Evolutionary conservation across 2,888 invertebrate genomes (phyloP), one percentile per base, ranked within the genome.

Genomic region (Xestoiulus laeticollis): DNA sequence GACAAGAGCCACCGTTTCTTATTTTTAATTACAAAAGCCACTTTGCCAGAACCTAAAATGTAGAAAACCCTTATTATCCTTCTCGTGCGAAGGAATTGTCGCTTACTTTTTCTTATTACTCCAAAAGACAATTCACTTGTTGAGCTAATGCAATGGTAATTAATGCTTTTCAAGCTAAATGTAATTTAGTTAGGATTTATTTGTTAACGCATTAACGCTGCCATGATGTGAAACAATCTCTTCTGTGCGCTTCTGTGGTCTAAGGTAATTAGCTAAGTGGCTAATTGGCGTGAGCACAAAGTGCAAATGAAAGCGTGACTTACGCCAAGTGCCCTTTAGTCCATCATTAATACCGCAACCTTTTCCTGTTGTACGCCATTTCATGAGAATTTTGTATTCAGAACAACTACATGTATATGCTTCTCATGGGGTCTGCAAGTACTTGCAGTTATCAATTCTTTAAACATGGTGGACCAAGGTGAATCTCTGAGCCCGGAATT

Each of bases 261-360:
- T 68, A 22, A 68, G 22, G 68, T 68, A 68, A 68, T 68, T 68
- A 68, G 68, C 68, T 68, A 68, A 68, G 68, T 68, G 26, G 68
- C 22, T 68, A 68, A 68, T 68, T 68, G 68, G 68, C 26, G 68
- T 68, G 26, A 68, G 68, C 22, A 22, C 68, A 68, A 68, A 68
- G 26, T 68, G 68, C 26, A 26, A 68, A 68, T 68, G 26, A 68
- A 68, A 68, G 19, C 53, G 53, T 68, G 68, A 68, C 68, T 68
- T 68, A 68, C 26, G 26, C 12, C n/a, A 26, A 68, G 68, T 68
- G 68, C 26, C 68, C 68, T 22, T 68, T 22, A n/a, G 10, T 68
- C n/a, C 68, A 68, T 68, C n/a, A 59, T 59, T 59, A 59, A 59
- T 68, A 22, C 68, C 22, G 12, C 26, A 68, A 4, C 59, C n/a